Evolutionary conservation across 2,113 vertebrate genomes (phyloP).

Genomic region (Speoplatyrhinus poulsoni): DNA sequence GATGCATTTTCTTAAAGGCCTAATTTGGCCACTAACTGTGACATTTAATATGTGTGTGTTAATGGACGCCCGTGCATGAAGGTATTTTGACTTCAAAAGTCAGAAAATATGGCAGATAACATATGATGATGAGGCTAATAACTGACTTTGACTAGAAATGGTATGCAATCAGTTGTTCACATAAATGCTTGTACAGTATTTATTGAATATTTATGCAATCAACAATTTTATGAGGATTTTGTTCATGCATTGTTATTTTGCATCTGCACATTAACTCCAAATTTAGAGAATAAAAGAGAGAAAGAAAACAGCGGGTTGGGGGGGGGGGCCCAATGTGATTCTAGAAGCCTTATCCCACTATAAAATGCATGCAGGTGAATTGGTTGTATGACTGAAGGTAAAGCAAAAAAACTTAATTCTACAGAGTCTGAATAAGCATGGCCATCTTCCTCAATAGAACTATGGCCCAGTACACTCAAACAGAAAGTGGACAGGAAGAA

Average conservation of each 20-base stretch:
- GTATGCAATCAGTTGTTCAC: neutral
- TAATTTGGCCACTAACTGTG: slow-evolving; percentile 22
- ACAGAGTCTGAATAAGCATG: slow-evolving; percentile 64
- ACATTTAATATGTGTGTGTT: slow-evolving; percentile 11
- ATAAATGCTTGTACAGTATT: too few relatives aligned
- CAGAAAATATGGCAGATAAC: slow-evolving; percentile 5
- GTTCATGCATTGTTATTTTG: too few relatives aligned
- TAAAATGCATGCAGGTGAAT: slow-evolving; percentile 56
- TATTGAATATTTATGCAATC: too few relatives aligned
- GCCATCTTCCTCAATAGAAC: slow-evolving; percentile 80
- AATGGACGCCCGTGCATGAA: neutral
- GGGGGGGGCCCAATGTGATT: slow-evolving; percentile 7
- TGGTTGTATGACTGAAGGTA: slow-evolving; percentile 67
- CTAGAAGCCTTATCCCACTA: slow-evolving; percentile 22
- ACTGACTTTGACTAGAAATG: slow-evolving; percentile 5
- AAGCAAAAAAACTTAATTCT: slow-evolving; percentile 45
- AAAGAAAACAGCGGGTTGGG: neutral
- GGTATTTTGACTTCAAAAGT: slow-evolving; percentile 14
- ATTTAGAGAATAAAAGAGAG: neutral
- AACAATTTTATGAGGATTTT: too few relatives aligned
- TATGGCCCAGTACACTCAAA: slow-evolving; percentile 70
- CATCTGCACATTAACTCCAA: neutral
- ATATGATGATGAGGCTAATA: neutral
- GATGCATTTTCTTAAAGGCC: slow-evolving; percentile 26
- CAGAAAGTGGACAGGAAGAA: slow-evolving; percentile 66